These are phyloP conservation scores for Spea bombifrons DNA, from an alignment of 2,113 vertebrate genomes.

Conservation along the genomic window DNA sequence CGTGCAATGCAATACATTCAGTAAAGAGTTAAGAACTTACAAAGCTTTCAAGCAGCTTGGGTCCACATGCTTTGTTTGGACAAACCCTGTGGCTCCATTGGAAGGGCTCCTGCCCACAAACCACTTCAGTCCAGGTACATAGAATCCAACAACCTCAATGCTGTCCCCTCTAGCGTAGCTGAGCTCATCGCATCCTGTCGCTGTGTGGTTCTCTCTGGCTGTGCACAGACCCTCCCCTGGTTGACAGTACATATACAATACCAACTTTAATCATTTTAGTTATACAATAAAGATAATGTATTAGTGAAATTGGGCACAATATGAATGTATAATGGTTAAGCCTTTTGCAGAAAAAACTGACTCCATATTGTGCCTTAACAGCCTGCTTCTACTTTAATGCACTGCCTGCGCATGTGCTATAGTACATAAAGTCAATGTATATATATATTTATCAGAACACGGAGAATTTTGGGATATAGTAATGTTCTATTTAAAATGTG, in stretches of 20 bases:
- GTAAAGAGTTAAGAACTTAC: conserved; percentile 66
- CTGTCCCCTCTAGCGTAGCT: conserved; percentile 76
- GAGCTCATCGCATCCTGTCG: conserved; percentile 75
- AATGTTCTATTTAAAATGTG: no score
- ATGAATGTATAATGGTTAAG: no score
- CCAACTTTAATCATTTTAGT: background rate
- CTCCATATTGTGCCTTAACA: no score
- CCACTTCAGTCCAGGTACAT: conserved; percentile 77
- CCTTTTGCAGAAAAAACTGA: no score
- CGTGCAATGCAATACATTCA: no score
- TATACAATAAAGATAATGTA: no score
- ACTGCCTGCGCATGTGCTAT: no score
- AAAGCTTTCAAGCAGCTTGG: conserved; percentile 66
- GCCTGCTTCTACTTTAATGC: no score
- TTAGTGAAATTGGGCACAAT: no score
- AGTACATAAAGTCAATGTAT: no score
- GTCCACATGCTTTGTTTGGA: conserved; percentile 71
- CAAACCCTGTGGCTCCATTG: conserved; percentile 78
- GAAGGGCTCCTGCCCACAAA: conserved; percentile 79
- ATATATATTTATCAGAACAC: no score
- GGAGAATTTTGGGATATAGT: no score
- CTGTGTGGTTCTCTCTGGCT: conserved; percentile 69
- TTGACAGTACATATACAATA: background rate
- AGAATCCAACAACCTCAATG: conserved; percentile 80
- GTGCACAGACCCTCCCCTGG: conserved; percentile 81